Conservation (phyloP, 2,888 invertebrate species). For the Luperina nickerlii region DNA sequence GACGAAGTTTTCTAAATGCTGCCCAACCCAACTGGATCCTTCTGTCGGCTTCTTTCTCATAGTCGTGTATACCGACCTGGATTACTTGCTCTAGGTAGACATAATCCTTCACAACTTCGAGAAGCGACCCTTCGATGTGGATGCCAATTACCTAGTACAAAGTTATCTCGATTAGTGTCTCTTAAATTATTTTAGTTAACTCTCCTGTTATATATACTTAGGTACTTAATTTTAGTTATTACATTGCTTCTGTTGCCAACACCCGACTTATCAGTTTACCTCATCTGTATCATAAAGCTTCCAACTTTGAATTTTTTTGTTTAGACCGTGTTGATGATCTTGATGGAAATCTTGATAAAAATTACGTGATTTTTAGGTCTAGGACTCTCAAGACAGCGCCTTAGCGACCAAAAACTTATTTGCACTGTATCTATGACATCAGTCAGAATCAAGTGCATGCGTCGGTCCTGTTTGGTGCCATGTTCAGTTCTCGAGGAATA, state of each 20-base stretch:
- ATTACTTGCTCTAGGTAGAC: too few species aligned
- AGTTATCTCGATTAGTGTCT: neutral
- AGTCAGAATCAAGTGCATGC: neutral
- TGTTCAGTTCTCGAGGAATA: conserved; percentile 26
- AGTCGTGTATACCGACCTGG: too few species aligned
- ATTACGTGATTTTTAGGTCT: conserved; percentile 10
- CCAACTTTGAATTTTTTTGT: conserved; percentile 8
- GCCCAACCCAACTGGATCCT: too few species aligned
- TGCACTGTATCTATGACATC: neutral
- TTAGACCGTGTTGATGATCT: neutral
- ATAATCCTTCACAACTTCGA: too few species aligned
- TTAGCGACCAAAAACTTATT: neutral
- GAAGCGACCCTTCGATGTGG: too few species aligned
- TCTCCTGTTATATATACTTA: neutral
- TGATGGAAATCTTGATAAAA: neutral
- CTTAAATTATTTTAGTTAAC: conserved; percentile 7
- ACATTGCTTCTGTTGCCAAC: conserved; percentile 8
- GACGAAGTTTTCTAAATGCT: too few species aligned
- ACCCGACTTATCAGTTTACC: conserved; percentile 21
- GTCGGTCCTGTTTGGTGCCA: neutral
- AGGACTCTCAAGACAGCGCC: neutral
- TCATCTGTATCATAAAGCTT: conserved; percentile 14
- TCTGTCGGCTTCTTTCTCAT: too few species aligned
- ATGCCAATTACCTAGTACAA: neutral
- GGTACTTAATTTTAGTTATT: conserved; percentile 1